These are phyloP conservation scores for Scaptomyza cyrtandrae DNA, from an alignment of 2,888 invertebrate species.

Conservation along the genomic window DNA sequence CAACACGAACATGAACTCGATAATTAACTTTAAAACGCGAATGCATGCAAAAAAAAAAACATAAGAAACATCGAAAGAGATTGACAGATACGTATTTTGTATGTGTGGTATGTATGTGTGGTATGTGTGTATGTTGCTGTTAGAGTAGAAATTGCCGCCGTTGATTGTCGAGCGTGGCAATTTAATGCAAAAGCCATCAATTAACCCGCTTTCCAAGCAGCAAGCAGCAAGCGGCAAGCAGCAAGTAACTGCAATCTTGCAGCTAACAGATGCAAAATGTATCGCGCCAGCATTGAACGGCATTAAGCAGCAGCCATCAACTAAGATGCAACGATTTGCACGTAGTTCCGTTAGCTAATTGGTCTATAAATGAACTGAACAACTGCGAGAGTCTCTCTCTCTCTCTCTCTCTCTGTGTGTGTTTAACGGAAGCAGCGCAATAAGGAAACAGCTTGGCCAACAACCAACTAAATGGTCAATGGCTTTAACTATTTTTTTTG, in stretches of 20 bases:
- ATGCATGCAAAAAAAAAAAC: constrained; percentile 62
- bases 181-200: constrained; percentile 81
- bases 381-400: neutral
- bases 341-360: constrained; percentile 79
- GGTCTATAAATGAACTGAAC: constrained; percentile 47
- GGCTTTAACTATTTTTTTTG: neutral
- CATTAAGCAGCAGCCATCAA: constrained; percentile 44
- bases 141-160: constrained; percentile 31
- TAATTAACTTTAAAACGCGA: constrained; percentile 72
- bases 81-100: constrained; percentile 52
- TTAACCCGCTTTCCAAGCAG: constrained; percentile 72
- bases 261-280: constrained; percentile 58
- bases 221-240: constrained; percentile 9
- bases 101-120: neutral
- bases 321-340: constrained; percentile 77
- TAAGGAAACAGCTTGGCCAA: constrained; percentile 27
- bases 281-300: constrained; percentile 62
- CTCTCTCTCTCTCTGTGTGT: neutral
- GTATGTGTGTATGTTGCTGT: neutral
- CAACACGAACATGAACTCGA: constrained; percentile 76
- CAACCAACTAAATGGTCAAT: constrained; percentile 6
- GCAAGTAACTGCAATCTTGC: constrained; percentile 6
- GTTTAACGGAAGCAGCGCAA: constrained; percentile 37
- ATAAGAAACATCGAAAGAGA: constrained; percentile 35
- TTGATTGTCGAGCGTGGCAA: constrained; percentile 67